Evolutionary conservation across 1,140 invertebrate genomes (phyloP), one percentile per base, ranked within the genome.

Genomic region (Diplogasteroides magnus): DNA sequence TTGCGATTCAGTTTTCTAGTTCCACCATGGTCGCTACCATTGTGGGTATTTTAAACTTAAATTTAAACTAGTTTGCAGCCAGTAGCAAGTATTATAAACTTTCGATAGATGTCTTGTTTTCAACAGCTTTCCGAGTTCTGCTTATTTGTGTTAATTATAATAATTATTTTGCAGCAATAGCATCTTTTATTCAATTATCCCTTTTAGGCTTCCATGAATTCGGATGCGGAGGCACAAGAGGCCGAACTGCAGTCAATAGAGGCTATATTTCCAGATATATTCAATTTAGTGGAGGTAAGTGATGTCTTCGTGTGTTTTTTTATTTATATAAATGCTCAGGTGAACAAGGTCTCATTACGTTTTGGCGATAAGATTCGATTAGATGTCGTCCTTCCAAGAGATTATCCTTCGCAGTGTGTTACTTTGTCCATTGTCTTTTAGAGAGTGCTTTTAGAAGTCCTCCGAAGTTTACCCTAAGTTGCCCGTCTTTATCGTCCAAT

Each of bases 381-480:
- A 6, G 28, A 27, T 19, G 37, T 72, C 19, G 62, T 63, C 25
- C 61, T 72, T 14, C 68, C 69, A 13, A 6, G 31, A 32, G 68
- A 72, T 29, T 72, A 72, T 29, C 70, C 70, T 14, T 70, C 68
- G 56, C 27, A 55, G 64, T 64, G 26, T 6, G 62, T 28, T 29
- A 23, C 15, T 23, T 26, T 26, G 64, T 61, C 64, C 19, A 67
- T 26, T 67, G 29, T 25, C 29, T 2, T 63, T n/a, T 63, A 11
- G n/a, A 3, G 2, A 57, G 59, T 25, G 2, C 55, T 61, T 73
- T 27, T 61, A 73, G 72, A 61, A 61, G 70, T 1, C 73, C 73
- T 27, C 73, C 73, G n/a, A 68, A n/a, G 1, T 74, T 73, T 37
- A 59, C 62, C 25, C 63, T 74, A 11, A 68, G 64, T 28, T 71